phyloP scores from a whole-genome alignment of 2,888 invertebrate species.

The Cremastinae sp. region DNA sequence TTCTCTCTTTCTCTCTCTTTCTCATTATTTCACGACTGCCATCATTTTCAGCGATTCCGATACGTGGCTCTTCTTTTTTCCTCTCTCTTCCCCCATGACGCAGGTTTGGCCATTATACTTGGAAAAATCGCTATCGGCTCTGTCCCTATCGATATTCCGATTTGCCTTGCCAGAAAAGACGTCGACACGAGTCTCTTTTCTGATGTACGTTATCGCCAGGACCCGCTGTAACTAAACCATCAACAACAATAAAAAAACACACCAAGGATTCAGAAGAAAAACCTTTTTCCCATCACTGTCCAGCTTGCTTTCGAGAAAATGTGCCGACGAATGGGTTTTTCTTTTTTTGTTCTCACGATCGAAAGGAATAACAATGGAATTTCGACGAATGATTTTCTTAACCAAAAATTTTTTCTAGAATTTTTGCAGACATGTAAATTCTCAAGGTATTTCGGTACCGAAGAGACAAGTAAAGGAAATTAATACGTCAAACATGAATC shows the following conservation, averaged over 20 bases:
- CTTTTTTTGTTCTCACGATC: conserved; percentile 4
- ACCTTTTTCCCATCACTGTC: background rate
- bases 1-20: background rate
- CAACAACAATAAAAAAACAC: conserved; percentile 38
- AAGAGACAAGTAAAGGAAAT: too few species aligned
- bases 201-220: conserved; percentile 53
- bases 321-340: conserved; percentile 41
- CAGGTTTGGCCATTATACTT: conserved; percentile 47
- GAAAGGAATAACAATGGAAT: conserved; percentile 16
- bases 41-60: conserved; percentile 50
- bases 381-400: too few species aligned
- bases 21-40: conserved; percentile 2
- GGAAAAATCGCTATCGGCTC: conserved; percentile 26
- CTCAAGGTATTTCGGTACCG: too few species aligned
- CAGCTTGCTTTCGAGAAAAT: conserved; percentile 44
- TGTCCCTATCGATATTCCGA: conserved; percentile 40
- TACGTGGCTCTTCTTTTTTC: conserved; percentile 36
- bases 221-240: conserved; percentile 28
- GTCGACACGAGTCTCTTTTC: conserved; percentile 34
- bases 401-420: too few species aligned
- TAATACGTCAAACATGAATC: too few species aligned
- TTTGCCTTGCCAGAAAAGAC: conserved; percentile 40
- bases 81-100: conserved; percentile 41
- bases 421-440: too few species aligned
- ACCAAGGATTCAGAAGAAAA: background rate